Evolutionary conservation across 2,797 vertebrate species (phyloP), one percentile per base, ranked within the genome.

Genomic region (Argya squamiceps): DNA sequence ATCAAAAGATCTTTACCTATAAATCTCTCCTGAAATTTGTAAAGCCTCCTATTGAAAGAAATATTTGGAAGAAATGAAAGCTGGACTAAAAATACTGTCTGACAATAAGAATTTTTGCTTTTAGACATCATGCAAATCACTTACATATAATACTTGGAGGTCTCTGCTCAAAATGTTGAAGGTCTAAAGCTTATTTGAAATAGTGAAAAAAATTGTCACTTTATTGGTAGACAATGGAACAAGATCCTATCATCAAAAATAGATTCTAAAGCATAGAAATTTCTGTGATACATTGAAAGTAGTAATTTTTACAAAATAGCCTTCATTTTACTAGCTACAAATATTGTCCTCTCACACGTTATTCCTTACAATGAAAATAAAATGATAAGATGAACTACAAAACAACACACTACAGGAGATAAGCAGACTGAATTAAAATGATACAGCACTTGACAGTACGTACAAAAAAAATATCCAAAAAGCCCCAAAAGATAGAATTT

Each of bases 401-500:
- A 79, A 7, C 17, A 68, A 21, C 3, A 23, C 1, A 3, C 52
- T 62, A 65, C 11, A 77, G 8, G 20, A 69, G 21, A 58, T 15
- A 75, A 63, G 20, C 13, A 50, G 19, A 59, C 11, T 55, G 41
- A 68, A 22, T 18, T 75, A 60, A 87, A 87, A 82, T 49, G 13
- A 64, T 56, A 30, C 3, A 47, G 8, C 2, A 17, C 4, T 65
- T 80, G 43, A 69, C 5, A 63, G 11, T 2, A 83, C 8, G 21
- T 6, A 34, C 2, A 19, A 36, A 36, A 27, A 12, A 11, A 21
- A 18, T 1, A 22, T 3, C 3, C 4, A 11, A 26, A 21, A 58
- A 3, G 1, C 0, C 4, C 0, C 4, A 12, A 43, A 43, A 29
- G n/a, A 39, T 3, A 44, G 12, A 32, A 2, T 15, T 41, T 19